These are phyloP conservation scores for Apostichopus californicus DNA, from an alignment of 35 echinoderm and acorn worm genomes.

Conservation along the genomic window DNA sequence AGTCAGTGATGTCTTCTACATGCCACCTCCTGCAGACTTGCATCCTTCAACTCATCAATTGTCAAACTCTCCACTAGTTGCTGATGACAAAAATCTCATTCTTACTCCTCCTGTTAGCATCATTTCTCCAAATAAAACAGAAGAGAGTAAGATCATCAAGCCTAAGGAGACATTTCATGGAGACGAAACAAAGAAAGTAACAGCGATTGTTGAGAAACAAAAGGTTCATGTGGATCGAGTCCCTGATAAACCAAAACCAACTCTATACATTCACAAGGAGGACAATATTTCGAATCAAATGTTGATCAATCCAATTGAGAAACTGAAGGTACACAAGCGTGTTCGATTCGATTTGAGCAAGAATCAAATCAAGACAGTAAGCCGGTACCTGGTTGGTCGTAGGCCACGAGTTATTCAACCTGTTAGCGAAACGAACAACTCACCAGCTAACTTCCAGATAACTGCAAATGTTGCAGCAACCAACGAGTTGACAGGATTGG, in stretches of 20 bases:
- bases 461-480: neutral
- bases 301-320: neutral
- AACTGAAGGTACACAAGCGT: neutral
- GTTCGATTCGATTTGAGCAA: slow-evolving; percentile 1
- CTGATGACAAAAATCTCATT: neutral
- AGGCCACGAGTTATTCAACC: neutral
- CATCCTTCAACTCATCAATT: neutral
- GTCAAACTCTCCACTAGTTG: neutral
- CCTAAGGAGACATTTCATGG: neutral
- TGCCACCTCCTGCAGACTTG: neutral
- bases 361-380: neutral
- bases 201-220: no score
- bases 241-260: neutral
- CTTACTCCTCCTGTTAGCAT: neutral
- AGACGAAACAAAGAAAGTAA: no score
- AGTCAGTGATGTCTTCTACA: neutral
- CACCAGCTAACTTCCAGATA: neutral
- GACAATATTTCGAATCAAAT: neutral
- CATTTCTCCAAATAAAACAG: neutral
- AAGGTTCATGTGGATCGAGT: no score
- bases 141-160: neutral
- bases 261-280: neutral
- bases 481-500: neutral
- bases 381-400: neutral
- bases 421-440: neutral